Percentiles rank a stretch among this genome's conserved stretches.
These are phyloP conservation scores for Dermolepida albohirtum DNA, from an alignment of 2,888 invertebrate species.

Conservation along the genomic window DNA sequence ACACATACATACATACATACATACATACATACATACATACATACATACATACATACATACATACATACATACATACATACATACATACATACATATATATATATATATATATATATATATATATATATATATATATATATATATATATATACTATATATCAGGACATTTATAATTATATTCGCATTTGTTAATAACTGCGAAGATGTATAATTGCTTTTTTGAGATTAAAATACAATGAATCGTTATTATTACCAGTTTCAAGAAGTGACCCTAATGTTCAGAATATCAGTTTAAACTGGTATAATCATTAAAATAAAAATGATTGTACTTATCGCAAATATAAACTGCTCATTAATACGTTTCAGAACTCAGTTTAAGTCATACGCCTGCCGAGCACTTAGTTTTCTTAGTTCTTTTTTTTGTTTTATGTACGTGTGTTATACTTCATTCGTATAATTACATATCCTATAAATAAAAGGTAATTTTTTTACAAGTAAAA, in stretches of 20 bases:
- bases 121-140: too few relatives aligned
- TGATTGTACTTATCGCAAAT: slow-evolving; percentile 17
- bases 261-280: slow-evolving; percentile 21
- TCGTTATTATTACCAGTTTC: slow-evolving; percentile 3
- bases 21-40: too few relatives aligned
- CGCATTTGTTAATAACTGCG: not conserved
- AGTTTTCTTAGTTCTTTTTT: not conserved
- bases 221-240: slow-evolving; percentile 6
- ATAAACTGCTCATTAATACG: slow-evolving; percentile 7
- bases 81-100: too few relatives aligned
- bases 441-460: not conserved
- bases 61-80: too few relatives aligned
- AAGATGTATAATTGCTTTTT: not conserved
- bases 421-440: not conserved
- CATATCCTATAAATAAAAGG: slow-evolving; percentile 2
- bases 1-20: too few relatives aligned
- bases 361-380: slow-evolving; percentile 16
- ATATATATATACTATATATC: too few relatives aligned
- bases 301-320: slow-evolving; percentile 19
- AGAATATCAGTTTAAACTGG: slow-evolving; percentile 17
- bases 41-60: too few relatives aligned
- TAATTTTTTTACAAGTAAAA: not conserved
- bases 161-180: not conserved
- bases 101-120: too few relatives aligned
- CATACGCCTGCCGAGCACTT: not conserved